Percentiles rank a stretch among this genome's conserved stretches.
Conservation (phyloP, 2,888 invertebrate genomes). For the Eudiplozoon nipponicum region DNA sequence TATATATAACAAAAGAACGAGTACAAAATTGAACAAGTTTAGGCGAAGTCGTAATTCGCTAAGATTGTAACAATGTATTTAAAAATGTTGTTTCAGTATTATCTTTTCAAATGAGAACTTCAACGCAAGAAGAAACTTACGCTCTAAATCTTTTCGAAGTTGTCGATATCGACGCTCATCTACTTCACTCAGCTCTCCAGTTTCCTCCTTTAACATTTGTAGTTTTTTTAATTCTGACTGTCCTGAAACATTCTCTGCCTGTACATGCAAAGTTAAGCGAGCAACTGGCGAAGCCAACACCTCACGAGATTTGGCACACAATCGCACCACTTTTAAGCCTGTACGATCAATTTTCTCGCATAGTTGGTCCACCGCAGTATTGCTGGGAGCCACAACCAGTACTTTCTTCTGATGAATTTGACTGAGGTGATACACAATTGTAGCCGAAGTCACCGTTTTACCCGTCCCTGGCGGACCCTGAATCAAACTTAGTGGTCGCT, state of each 20-base stretch:
- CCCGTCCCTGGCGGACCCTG: conserved; percentile 90
- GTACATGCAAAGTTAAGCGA: conserved; percentile 75
- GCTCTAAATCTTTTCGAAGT: conserved; percentile 11
- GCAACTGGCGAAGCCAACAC: conserved; percentile 87
- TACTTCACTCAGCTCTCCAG: conserved; percentile 67
- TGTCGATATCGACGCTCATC: conserved; percentile 58
- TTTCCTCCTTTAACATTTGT: conserved; percentile 80
- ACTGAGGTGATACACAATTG: conserved; percentile 82
- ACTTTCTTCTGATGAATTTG: conserved; percentile 62
- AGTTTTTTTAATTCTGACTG: conserved; percentile 57
- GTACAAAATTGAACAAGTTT: too few relatives aligned
- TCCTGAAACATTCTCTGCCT: conserved; percentile 67
- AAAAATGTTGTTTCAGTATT: too few relatives aligned
- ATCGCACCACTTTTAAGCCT: conserved; percentile 57
- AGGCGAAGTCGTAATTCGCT: too few relatives aligned
- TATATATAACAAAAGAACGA: too few relatives aligned
- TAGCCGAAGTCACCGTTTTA: conserved; percentile 92
- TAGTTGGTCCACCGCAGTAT: conserved; percentile 90
- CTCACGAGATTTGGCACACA: conserved; percentile 86
- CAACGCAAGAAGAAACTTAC: too few relatives aligned
- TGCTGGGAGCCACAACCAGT: conserved; percentile 84
- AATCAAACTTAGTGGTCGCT: conserved; percentile 67
- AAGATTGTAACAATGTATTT: too few relatives aligned
- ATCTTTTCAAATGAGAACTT: too few relatives aligned
- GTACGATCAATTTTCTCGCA: conserved; percentile 92